Conservation (phyloP, 2,113 vertebrate species). For the Callipepla californica region DNA sequence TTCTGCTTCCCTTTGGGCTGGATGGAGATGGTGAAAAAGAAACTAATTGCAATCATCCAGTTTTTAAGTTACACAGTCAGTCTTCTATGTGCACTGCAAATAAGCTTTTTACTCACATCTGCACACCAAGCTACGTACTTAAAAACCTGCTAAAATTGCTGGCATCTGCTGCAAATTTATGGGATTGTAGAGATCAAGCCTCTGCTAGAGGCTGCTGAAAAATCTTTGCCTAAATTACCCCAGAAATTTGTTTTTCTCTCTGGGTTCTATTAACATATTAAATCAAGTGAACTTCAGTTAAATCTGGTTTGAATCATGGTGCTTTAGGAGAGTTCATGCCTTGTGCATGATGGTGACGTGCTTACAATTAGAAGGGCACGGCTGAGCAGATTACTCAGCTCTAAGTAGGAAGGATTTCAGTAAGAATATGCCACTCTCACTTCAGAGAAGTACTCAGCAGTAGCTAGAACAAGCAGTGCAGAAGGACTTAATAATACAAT, state of each 20-base stretch:
- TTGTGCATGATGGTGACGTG: background rate
- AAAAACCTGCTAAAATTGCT: background rate
- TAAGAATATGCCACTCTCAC: background rate
- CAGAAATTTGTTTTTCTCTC: background rate
- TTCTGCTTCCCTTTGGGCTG: background rate
- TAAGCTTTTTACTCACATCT: background rate
- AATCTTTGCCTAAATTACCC: background rate
- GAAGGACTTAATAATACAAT: background rate
- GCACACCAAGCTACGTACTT: background rate
- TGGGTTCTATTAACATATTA: background rate
- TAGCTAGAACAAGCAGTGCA: background rate
- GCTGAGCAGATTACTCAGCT: background rate
- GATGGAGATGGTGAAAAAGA: background rate
- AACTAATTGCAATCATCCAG: background rate
- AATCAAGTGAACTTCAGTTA: background rate
- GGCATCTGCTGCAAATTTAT: background rate
- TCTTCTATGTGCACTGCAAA: background rate
- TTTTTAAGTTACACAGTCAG: background rate
- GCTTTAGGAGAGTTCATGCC: background rate
- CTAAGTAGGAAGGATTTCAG: background rate
- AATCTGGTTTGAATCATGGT: background rate
- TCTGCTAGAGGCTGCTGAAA: background rate
- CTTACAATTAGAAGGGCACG: background rate
- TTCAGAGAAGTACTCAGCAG: background rate
- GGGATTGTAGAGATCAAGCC: background rate